Conservation (phyloP, 2,113 vertebrate genomes). For the Cyphomyrus discorhynchus region DNA sequence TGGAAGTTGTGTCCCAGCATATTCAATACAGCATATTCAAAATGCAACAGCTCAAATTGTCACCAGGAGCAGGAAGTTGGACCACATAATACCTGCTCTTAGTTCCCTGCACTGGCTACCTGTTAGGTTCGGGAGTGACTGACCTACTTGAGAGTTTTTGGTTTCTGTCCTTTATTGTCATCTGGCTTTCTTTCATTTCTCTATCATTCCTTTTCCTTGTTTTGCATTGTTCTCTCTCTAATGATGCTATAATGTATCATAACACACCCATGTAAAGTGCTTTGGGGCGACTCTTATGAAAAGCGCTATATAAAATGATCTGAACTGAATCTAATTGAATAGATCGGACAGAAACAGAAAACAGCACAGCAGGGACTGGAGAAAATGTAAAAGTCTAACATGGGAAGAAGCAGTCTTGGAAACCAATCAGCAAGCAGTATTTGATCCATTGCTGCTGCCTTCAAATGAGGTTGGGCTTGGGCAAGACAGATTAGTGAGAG, state of each 20-base stretch:
- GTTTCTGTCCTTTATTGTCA: too few species aligned
- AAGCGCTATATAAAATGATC: not conserved
- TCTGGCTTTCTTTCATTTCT: too few species aligned
- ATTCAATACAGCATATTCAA: too few species aligned
- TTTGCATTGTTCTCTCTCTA: too few species aligned
- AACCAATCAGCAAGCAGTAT: not conserved
- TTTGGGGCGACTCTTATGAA: not conserved
- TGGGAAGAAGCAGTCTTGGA: not conserved
- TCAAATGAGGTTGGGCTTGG: not conserved
- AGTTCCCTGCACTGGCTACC: too few species aligned
- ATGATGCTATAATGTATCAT: too few species aligned
- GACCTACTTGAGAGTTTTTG: too few species aligned
- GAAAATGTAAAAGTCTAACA: not conserved
- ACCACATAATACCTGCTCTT: too few species aligned
- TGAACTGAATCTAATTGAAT: not conserved
- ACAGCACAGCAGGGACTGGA: not conserved
- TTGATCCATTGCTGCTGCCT: not conserved
- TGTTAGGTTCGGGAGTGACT: too few species aligned
- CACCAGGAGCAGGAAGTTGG: too few species aligned
- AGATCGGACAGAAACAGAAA: not conserved
- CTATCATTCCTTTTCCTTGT: too few species aligned
- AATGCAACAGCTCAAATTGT: too few species aligned
- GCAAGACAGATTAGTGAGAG: not conserved
- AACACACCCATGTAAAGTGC: not conserved
- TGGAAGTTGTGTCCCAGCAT: not conserved